A percentile compares a stretch with the other conserved stretches of the same genome.
These are phyloP conservation scores for Parthenolecanium corni DNA, from an alignment of 2,888 invertebrate genomes.

Conservation along the genomic window DNA sequence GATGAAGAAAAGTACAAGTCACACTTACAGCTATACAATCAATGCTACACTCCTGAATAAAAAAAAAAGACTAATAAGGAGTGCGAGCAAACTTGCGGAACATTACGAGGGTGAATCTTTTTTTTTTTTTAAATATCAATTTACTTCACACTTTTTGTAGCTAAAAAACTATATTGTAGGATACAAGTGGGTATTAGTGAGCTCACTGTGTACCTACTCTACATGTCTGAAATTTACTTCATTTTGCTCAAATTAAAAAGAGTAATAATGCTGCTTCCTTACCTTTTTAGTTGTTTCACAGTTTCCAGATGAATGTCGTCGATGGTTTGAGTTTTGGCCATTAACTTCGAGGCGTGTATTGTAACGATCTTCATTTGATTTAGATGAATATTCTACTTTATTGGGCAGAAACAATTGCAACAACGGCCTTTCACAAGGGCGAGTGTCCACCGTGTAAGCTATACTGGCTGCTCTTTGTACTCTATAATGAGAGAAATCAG, in stretches of 20 bases:
- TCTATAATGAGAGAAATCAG: neutral
- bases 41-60: neutral
- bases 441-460: conserved; percentile 6
- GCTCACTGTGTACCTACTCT: no score
- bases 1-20: neutral
- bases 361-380: conserved; percentile 9
- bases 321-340: neutral
- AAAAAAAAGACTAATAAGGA: no score
- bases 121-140: no score
- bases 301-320: conserved; percentile 21
- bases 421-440: conserved; percentile 1
- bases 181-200: no score
- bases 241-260: no score
- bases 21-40: neutral
- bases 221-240: no score
- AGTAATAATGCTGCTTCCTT: no score
- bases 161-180: no score
- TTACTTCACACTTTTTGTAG: no score
- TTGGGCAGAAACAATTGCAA: conserved; percentile 19
- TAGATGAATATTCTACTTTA: conserved; percentile 16
- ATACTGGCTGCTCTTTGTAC: conserved; percentile 21
- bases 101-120: no score
- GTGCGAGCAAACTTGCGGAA: no score
- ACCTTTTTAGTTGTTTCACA: conserved; percentile 15
- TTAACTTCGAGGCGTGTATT: neutral